These are phyloP conservation scores for Urocynchramus pylzowi DNA, from an alignment of 2,113 vertebrate species.

Conservation along the genomic window DNA sequence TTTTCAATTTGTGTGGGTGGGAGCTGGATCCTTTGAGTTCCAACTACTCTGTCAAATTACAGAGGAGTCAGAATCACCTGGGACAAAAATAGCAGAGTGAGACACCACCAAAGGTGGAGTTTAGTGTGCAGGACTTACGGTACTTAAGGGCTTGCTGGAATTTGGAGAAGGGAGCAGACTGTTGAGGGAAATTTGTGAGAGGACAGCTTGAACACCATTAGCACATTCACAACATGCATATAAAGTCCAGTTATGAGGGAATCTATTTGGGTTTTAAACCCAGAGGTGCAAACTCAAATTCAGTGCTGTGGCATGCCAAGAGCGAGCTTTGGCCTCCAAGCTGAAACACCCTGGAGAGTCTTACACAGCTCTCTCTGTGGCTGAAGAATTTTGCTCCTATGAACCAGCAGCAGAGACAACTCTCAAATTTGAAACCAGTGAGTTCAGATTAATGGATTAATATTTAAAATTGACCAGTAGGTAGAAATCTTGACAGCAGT, in stretches of 20 bases:
- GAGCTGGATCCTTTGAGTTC: background rate
- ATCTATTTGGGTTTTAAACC: background rate
- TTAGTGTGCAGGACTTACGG: background rate
- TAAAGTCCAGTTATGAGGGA: background rate
- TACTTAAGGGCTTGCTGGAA: background rate
- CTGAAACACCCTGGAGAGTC: background rate
- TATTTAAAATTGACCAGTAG: background rate
- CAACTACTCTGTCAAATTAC: background rate
- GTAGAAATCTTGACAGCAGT: background rate
- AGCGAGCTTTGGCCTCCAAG: background rate
- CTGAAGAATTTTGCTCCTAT: background rate
- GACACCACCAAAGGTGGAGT: background rate
- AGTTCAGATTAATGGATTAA: background rate
- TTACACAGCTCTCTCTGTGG: background rate
- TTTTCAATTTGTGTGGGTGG: conserved; percentile 22
- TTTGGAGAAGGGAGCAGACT: background rate
- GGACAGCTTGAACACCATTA: fast-evolving
- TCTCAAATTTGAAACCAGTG: background rate
- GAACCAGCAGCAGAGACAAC: background rate
- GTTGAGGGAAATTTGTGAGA: background rate
- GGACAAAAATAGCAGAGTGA: background rate
- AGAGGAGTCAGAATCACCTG: background rate
- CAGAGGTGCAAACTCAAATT: background rate
- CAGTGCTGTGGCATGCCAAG: fast-evolving
- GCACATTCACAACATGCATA: background rate